Base-by-base conservation (phyloP, 1,140 invertebrate genomes). In the Zaprionus taronus region DNA sequence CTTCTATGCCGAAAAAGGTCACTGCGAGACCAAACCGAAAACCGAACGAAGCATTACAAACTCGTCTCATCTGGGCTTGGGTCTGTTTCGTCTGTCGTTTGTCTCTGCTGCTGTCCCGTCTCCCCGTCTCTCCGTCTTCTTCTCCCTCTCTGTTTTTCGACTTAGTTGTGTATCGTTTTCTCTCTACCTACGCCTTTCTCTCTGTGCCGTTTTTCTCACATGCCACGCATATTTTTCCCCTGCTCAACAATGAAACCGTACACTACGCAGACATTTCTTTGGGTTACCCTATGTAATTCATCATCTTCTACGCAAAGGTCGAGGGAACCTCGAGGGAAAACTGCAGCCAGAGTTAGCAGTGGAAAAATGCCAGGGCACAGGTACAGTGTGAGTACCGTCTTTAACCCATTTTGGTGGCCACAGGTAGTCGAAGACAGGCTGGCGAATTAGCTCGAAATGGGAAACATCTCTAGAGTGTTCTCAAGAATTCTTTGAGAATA, bases 191-290 rank as follows among this genome's bases (percentile, higher is more conserved):
- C 71, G 71, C 78, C 44, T 62, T 64, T 72, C 66, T 80, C 68
- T 82, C 57, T 70, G 22, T 61, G 82, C 76, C 38, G 77, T 78
- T 87, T 87, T 83, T 89, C 83, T 80, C 84, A 87, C 83, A 86
- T 86, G 83, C 80, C 77, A 83, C 83, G 80, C 83, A 86, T 83
- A 79, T 80, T 80, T 86, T 69, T 24, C 41, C 36, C 73, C 61
- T 20, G 44, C 47, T 61, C 73, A 67, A 77, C 80, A 82, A 82
- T 82, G 80, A 74, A 80, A 77, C 65, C 65, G 11, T 61, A 76
- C 51, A 74, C 76, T 75, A 62, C 72, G 56, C 26, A 47, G n/a
- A 36, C 36, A 31, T 75, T 75, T 82, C 44, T 64, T 26, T 34
- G 9, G 26, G 47, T 75, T 83, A 34, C 38, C 65, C 44, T 44